A percentile compares a stretch with the other conserved stretches of the same genome.
These are phyloP conservation scores for Gulo gulo DNA, from an alignment of 2,113 vertebrate species.

Conservation along the genomic window DNA sequence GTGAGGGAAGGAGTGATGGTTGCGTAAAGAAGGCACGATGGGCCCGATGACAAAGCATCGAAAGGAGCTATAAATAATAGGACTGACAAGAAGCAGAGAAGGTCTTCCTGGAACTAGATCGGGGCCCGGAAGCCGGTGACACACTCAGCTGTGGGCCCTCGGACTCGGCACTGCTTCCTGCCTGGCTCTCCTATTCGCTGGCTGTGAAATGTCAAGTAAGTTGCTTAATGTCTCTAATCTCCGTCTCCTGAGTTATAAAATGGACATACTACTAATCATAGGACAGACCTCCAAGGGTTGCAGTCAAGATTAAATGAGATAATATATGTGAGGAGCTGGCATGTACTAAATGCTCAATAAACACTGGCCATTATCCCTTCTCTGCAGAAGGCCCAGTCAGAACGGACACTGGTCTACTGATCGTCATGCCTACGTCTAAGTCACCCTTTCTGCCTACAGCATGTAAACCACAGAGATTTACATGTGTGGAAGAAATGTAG, in stretches of 20 bases:
- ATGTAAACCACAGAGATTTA: neutral
- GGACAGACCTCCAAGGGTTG: neutral
- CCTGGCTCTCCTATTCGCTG: neutral
- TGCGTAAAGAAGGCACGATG: accelerated
- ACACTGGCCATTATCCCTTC: neutral
- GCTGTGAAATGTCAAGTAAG: neutral
- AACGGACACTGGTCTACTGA: neutral
- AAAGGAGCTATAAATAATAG: neutral
- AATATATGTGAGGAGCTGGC: neutral
- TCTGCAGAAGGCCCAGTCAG: neutral
- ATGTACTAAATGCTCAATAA: neutral
- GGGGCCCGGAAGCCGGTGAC: neutral
- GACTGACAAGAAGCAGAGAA: neutral
- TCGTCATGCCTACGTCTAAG: neutral
- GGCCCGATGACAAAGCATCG: neutral
- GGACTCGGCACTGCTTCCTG: neutral
- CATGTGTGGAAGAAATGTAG: neutral
- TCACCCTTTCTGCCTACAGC: neutral
- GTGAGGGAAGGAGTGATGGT: neutral
- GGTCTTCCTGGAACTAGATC: neutral
- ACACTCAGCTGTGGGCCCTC: neutral
- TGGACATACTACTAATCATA: neutral
- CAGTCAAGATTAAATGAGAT: neutral
- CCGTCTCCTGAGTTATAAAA: neutral
- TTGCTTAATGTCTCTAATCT: neutral